phyloP scores from a whole-genome alignment of 1,140 invertebrate genomes.

The Copidosoma floridanum region DNA sequence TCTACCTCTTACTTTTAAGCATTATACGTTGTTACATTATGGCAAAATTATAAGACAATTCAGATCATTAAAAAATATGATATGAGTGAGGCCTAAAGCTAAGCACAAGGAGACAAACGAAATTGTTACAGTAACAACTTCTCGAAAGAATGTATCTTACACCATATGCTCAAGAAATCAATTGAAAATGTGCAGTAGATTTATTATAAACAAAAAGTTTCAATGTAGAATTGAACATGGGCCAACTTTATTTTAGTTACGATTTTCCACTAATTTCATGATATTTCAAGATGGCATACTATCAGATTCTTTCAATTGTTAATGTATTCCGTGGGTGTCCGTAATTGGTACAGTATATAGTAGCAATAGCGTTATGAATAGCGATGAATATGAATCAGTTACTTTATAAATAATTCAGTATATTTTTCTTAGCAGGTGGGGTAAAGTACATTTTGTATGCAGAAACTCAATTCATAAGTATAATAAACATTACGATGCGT shows the following conservation, averaged over 20 bases:
- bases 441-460: not conserved
- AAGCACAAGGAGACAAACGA: conserved; percentile 31
- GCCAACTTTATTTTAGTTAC: not conserved
- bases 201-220: conserved; percentile 5
- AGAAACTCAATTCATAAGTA: no score
- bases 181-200: conserved; percentile 18
- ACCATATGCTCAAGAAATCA: conserved; percentile 18
- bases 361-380: not conserved
- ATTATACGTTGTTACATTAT: conserved; percentile 29
- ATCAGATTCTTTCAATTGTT: not conserved
- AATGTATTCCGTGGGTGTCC: not conserved
- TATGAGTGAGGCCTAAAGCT: conserved; percentile 27
- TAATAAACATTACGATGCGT: no score
- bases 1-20: conserved; percentile 18
- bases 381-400: no score
- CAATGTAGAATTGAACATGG: conserved; percentile 4
- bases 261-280: not conserved
- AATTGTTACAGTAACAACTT: conserved; percentile 19
- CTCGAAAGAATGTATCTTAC: conserved; percentile 13
- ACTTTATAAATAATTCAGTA: no score
- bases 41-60: conserved; percentile 20
- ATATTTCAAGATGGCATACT: not conserved
- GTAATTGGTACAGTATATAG: not conserved
- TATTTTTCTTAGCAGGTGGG: not conserved
- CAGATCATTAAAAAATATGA: conserved; percentile 21